phyloP scores from a whole-genome alignment of 2,113 vertebrate genomes.

The Sturnus vulgaris region DNA sequence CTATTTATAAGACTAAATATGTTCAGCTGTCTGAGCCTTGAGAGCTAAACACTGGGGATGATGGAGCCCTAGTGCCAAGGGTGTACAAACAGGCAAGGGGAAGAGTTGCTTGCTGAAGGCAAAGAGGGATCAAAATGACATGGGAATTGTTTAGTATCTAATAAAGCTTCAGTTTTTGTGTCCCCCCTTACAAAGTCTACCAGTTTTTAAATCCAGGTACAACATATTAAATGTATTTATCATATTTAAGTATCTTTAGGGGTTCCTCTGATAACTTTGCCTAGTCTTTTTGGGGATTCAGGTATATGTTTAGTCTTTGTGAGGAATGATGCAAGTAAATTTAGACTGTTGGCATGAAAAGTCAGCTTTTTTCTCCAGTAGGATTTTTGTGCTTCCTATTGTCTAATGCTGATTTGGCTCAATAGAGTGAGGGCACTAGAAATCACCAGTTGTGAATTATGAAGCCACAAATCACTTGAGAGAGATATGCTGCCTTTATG shows the following conservation, averaged over 20 bases:
- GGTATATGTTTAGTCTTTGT: neutral
- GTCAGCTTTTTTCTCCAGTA: neutral
- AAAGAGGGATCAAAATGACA: neutral
- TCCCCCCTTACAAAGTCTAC: neutral
- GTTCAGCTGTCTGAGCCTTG: neutral
- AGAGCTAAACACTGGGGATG: neutral
- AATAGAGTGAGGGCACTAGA: neutral
- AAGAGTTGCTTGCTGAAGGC: neutral
- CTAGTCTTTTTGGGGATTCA: neutral
- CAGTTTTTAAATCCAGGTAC: neutral
- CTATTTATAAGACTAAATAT: conserved; percentile 56
- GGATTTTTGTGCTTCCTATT: neutral
- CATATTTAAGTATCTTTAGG: neutral
- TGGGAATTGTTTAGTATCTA: neutral
- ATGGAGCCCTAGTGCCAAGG: conserved; percentile 10
- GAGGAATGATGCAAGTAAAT: neutral
- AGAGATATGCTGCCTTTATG: neutral
- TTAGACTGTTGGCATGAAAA: neutral
- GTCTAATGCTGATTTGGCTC: neutral
- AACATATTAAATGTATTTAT: neutral
- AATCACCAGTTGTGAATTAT: neutral
- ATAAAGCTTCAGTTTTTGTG: neutral
- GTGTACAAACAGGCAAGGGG: neutral
- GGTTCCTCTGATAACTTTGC: neutral
- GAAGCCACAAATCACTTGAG: neutral